A percentile compares a stretch with the other conserved stretches of the same genome.
Evolutionary conservation across 2,888 invertebrate genomes (phyloP).

Genomic region (Tetragnatha montana): DNA sequence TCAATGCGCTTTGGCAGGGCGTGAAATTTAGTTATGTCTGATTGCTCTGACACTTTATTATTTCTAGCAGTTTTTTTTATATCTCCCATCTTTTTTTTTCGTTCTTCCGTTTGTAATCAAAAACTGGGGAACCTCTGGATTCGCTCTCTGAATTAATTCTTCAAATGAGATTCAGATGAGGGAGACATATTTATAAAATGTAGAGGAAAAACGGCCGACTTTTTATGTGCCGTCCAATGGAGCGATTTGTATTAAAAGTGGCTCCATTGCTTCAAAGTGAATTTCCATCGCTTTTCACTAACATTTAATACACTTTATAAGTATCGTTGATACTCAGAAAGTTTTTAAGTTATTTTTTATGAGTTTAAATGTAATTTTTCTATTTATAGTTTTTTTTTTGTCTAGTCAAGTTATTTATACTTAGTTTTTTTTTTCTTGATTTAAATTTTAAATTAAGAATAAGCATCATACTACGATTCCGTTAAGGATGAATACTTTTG

Average conservation of each 20-base stretch:
- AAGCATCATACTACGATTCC: too few relatives aligned
- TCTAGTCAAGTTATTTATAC: too few relatives aligned
- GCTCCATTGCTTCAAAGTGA: background rate
- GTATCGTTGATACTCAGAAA: too few relatives aligned
- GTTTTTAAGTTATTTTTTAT: too few relatives aligned
- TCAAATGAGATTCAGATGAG: constrained; percentile 63
- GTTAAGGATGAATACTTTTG: too few relatives aligned
- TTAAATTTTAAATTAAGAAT: too few relatives aligned
- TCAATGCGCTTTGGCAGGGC: constrained; percentile 58
- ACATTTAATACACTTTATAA: background rate
- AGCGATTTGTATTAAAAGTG: constrained; percentile 18
- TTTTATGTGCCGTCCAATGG: constrained; percentile 38
- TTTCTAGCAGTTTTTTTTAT: constrained; percentile 42
- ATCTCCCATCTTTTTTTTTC: constrained; percentile 11
- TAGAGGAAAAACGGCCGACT: constrained; percentile 39
- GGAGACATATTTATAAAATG: constrained; percentile 31
- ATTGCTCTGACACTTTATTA: constrained; percentile 66
- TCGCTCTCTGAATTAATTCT: constrained; percentile 63
- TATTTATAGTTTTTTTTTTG: too few relatives aligned
- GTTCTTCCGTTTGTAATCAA: constrained; percentile 46
- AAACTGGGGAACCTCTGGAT: constrained; percentile 47
- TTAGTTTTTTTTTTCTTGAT: too few relatives aligned
- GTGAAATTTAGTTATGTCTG: constrained; percentile 61
- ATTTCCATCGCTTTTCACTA: background rate
- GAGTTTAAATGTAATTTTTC: too few relatives aligned